A percentile compares a stretch with the other conserved stretches of the same genome.
Conservation (phyloP, 2,113 vertebrate species). For the Eleginops maclovinus region DNA sequence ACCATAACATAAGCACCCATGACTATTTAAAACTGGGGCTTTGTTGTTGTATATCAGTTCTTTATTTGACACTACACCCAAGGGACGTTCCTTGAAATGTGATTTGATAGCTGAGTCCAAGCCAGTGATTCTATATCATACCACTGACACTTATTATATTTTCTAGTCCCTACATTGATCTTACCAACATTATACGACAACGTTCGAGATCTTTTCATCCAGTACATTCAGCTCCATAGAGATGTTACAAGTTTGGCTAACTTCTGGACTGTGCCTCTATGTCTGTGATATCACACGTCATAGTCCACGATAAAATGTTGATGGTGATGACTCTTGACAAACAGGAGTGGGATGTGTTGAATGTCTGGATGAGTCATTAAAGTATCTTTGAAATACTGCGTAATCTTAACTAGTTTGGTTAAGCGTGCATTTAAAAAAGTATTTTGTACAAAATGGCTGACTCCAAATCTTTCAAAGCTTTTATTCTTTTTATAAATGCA, state of each 20-base stretch:
- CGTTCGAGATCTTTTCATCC: neutral
- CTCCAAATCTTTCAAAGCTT: neutral
- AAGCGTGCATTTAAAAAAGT: neutral
- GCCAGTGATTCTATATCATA: too few relatives aligned
- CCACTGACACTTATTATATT: too few relatives aligned
- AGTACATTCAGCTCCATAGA: conserved; percentile 8
- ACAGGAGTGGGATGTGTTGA: conserved; percentile 55
- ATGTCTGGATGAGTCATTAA: conserved; percentile 69
- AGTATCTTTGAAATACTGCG: conserved; percentile 75
- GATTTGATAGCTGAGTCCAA: neutral
- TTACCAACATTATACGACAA: neutral
- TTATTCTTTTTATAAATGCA: neutral
- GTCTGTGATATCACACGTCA: conserved; percentile 25
- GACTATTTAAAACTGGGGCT: neutral
- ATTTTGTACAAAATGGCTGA: neutral
- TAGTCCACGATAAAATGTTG: conserved; percentile 45
- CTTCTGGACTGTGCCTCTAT: conserved; percentile 36
- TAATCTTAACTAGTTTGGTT: neutral
- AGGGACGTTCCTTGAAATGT: conserved; percentile 9
- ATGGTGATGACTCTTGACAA: conserved; percentile 57
- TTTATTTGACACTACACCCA: conserved; percentile 17
- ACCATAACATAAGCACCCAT: neutral
- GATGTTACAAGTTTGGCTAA: conserved; percentile 1
- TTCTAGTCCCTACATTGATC: neutral
- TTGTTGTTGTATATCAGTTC: neutral